Conservation (phyloP, 2,797 vertebrate species). For the Ambastaia sidthimunki region DNA sequence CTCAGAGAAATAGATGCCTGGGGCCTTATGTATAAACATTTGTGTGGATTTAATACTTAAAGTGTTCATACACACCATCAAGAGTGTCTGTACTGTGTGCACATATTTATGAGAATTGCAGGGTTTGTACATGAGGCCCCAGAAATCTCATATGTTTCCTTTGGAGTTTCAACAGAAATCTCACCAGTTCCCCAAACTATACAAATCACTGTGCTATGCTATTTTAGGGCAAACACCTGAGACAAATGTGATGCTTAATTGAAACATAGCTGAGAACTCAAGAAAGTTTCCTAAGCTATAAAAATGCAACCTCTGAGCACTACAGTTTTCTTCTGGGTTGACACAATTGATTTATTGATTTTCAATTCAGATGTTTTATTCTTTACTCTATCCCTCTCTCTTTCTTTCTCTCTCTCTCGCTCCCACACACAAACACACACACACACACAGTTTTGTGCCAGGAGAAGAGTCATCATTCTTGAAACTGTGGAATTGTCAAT, state of each 20-base stretch:
- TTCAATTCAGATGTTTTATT: neutral
- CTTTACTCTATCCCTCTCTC: neutral
- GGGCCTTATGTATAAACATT: no score
- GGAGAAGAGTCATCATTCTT: neutral
- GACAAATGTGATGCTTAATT: no score
- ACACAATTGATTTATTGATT: conserved; percentile 5
- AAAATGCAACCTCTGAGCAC: neutral
- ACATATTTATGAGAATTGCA: no score
- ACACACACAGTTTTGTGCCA: neutral
- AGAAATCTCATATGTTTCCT: no score
- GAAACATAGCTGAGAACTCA: neutral
- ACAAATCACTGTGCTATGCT: no score
- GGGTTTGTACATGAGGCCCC: no score
- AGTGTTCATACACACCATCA: no score
- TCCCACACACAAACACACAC: neutral
- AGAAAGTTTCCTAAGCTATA: neutral
- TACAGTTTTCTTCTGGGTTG: neutral
- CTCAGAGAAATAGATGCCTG: neutral
- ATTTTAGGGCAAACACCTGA: no score
- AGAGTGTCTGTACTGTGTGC: no score
- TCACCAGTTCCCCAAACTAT: neutral
- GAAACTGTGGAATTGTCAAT: neutral
- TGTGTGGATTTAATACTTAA: no score
- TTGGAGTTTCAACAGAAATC: no score
- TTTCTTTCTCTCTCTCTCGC: neutral